Evolutionary conservation across 2,113 vertebrate genomes (phyloP).

Genomic region (Danio rerio): DNA sequence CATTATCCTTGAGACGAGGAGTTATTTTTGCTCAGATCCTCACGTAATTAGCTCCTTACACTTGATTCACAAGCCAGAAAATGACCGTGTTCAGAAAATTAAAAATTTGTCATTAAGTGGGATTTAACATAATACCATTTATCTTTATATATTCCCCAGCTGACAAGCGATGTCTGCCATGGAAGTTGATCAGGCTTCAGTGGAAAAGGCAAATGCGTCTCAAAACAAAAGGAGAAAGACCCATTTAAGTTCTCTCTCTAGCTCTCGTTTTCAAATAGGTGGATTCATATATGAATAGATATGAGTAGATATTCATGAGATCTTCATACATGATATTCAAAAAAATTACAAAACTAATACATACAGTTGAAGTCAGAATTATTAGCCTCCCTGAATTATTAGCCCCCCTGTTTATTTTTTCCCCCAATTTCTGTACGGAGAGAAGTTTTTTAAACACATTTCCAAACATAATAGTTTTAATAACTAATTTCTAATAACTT

Average conservation of each 20-base stretch:
- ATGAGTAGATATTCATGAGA: too few species aligned
- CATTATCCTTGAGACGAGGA: conserved; percentile 98
- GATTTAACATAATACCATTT: conserved; percentile 96
- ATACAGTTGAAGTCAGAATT: too few species aligned
- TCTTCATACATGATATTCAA: too few species aligned
- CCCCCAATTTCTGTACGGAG: too few species aligned
- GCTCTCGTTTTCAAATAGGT: background rate
- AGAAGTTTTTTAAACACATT: too few species aligned
- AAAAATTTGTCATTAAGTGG: conserved; percentile 96
- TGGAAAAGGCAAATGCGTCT: conserved; percentile 81
- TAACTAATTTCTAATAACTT: too few species aligned
- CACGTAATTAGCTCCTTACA: conserved; percentile 96
- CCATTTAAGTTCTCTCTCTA: conserved; percentile 2
- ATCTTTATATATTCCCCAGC: conserved; percentile 97
- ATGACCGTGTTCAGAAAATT: conserved; percentile 91
- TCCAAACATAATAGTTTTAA: too few species aligned
- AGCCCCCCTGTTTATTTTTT: too few species aligned
- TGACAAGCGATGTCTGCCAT: conserved; percentile 90
- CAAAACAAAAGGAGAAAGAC: conserved; percentile 61
- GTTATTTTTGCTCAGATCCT: conserved; percentile 94
- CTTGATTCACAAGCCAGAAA: conserved; percentile 92
- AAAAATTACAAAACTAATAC: too few species aligned
- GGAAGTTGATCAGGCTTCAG: conserved; percentile 92
- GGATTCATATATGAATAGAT: too few species aligned
- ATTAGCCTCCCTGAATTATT: too few species aligned